Evolutionary conservation across 2,113 vertebrate genomes (phyloP), one percentile per base, ranked within the genome.

Genomic region (Capreolus pygargus): DNA sequence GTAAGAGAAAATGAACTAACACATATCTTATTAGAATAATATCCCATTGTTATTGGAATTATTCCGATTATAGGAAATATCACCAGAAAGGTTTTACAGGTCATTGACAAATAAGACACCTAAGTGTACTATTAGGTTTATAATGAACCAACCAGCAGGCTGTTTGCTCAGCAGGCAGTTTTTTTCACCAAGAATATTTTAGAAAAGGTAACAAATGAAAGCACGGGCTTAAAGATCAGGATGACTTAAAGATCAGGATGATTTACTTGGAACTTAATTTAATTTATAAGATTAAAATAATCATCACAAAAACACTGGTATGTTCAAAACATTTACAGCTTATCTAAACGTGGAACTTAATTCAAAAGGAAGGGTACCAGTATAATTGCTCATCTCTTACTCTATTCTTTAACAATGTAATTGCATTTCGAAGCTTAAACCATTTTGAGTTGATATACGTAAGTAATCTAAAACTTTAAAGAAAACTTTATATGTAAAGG

Each of bases 1-100:
- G 97, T 82, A 82, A 98, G 89, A 96, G 54, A 98, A 98, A 98
- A 98, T 83, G 47, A 95, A 98, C 97, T 97, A 96, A 97, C 81
- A 96, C 92, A 58, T 76, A 89, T 86, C 78, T 89, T 94, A 89
- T 96, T 83, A 95, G 84, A 78, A 90, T 57, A 95, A 96, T 92
- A 97, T 89, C 70, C 87, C 89, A 61, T 58, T 97, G 64, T 54
- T 78, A 58, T 6, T n/a, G 21, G 39, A 60, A 97, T 83, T 81
- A 88, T 92, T 25, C 0, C n/a, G 60, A 89, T 84, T 57, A 87
- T 55, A 93, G 82, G 1, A 23, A 85, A 5, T 13, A 45, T 0
- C 0, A 1, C 60, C 58, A 50, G 61, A 86, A 67, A 17, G n/a
- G 33, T 83, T 55, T 82, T 86, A 83, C 3, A 39, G 10, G 76